A percentile compares a stretch with the other conserved stretches of the same genome.
Evolutionary conservation across 2,113 vertebrate species (phyloP).

Genomic region (Xenopus borealis): DNA sequence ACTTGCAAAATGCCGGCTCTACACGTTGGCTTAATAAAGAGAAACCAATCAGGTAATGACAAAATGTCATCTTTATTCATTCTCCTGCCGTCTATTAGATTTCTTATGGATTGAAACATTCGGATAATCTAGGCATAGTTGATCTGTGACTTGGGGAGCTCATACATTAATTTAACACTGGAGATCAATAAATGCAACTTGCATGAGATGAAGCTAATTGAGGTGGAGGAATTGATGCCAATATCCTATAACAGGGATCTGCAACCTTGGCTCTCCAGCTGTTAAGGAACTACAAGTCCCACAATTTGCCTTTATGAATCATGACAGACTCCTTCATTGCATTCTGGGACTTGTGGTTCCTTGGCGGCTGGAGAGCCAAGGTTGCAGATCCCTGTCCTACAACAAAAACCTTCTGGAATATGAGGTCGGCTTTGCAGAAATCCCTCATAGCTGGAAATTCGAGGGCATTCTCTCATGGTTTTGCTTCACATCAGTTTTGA

Average conservation of each 20-base stretch:
- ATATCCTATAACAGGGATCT: too few species aligned
- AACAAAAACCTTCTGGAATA: not conserved
- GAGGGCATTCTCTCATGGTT: not conserved
- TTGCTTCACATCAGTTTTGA: not conserved
- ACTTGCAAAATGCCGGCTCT: too few species aligned
- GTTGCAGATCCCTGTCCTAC: too few species aligned
- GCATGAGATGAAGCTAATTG: conserved; percentile 3
- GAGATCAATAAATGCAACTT: not conserved
- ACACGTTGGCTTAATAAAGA: not conserved
- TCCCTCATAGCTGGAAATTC: too few species aligned
- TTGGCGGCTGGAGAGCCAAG: too few species aligned
- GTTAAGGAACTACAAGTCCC: too few species aligned
- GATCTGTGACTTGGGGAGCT: not conserved
- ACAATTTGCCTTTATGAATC: too few species aligned
- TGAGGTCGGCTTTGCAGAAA: not conserved
- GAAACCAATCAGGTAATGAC: not conserved
- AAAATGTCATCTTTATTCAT: conserved; percentile 1
- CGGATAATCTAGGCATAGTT: not conserved
- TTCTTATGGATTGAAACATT: not conserved
- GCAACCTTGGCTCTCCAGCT: too few species aligned
- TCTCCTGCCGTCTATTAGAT: not conserved
- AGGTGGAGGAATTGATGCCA: not conserved
- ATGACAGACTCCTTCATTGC: too few species aligned
- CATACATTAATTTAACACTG: not conserved
- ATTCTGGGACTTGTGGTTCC: too few species aligned